These are phyloP conservation scores for Bagarius yarrelli DNA, from an alignment of 2,113 vertebrate genomes.

Conservation along the genomic window DNA sequence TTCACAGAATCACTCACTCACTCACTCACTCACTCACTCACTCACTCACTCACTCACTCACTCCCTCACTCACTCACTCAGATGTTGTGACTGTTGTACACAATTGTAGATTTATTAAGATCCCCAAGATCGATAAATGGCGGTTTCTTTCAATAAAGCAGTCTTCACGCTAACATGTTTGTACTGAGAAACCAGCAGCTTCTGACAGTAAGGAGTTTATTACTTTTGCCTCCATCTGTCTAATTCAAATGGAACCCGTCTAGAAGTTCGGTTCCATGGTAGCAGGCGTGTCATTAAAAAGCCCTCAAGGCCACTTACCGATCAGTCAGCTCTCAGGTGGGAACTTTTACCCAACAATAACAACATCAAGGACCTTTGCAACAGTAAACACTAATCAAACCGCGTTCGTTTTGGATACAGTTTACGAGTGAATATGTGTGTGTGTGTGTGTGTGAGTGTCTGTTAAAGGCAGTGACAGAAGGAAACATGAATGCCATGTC, in stretches of 20 bases:
- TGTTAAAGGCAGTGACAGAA: neutral
- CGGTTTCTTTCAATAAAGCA: neutral
- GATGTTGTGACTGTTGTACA: neutral
- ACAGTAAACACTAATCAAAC: constrained; percentile 35
- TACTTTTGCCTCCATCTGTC: constrained; percentile 8
- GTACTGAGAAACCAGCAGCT: neutral
- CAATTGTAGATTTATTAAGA: neutral
- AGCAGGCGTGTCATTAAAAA: constrained; percentile 7
- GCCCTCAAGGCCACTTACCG: constrained; percentile 16
- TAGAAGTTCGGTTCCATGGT: neutral
- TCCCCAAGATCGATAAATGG: constrained; percentile 10
- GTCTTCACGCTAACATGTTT: constrained; percentile 1
- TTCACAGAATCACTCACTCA: neutral
- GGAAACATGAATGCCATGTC: constrained; percentile 6
- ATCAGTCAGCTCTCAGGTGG: constrained; percentile 16
- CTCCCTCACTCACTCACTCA: neutral
- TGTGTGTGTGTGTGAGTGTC: constrained; percentile 17
- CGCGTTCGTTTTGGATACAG: neutral
- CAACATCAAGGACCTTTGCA: constrained; percentile 25
- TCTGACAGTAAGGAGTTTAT: constrained; percentile 25
- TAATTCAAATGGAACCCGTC: neutral
- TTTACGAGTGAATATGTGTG: constrained; percentile 13
- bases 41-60: too few relatives aligned
- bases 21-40: too few relatives aligned
- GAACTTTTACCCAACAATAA: constrained; percentile 20